phyloP scores from a whole-genome alignment of 2,113 vertebrate species.

The Pogonocichla stellata region DNA sequence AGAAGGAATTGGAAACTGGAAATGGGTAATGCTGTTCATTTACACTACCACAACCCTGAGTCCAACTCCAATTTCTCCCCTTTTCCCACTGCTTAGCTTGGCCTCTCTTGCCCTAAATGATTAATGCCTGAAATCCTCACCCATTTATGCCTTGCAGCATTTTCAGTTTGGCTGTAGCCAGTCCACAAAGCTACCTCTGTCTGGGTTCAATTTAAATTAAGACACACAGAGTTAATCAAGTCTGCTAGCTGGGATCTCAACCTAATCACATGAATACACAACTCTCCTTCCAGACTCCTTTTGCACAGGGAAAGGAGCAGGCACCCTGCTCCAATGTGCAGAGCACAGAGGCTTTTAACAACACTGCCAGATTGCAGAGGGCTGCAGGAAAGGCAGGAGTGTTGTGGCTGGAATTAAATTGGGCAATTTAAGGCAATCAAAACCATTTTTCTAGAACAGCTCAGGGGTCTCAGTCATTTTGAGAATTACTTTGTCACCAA shows the following conservation, averaged over 20 bases:
- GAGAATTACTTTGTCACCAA: neutral
- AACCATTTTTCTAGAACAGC: neutral
- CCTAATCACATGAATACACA: neutral
- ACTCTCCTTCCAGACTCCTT: neutral
- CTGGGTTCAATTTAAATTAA: slow-evolving; percentile 37
- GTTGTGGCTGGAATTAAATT: neutral
- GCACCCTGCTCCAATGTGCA: neutral
- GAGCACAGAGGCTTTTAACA: neutral
- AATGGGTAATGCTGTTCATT: neutral
- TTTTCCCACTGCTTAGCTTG: neutral
- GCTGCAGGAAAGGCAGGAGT: neutral
- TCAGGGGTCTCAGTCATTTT: neutral
- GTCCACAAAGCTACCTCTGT: slow-evolving; percentile 19
- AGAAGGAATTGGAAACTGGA: neutral
- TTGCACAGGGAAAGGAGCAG: neutral
- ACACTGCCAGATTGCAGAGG: neutral
- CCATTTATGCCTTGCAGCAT: neutral
- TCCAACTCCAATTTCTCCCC: neutral
- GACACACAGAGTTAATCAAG: neutral
- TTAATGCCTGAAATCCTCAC: neutral
- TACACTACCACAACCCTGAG: neutral
- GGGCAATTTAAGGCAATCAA: neutral
- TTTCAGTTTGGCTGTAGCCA: neutral
- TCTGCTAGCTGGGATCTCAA: neutral
- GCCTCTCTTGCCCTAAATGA: neutral